Evolutionary conservation across 1,140 invertebrate species (phyloP).

Genomic region (Adelges cooleyi): DNA sequence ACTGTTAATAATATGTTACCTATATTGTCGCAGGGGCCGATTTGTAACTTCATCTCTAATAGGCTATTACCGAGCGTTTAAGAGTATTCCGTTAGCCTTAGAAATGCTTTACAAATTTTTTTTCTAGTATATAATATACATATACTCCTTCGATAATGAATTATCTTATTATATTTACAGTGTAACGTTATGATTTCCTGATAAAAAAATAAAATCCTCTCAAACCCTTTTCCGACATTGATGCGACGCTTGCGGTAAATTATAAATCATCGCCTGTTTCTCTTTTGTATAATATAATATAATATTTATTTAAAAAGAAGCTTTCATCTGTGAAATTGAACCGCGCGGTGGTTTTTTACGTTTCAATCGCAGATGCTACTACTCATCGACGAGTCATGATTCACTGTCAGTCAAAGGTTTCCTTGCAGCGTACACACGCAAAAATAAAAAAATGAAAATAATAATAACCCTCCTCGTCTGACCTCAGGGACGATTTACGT

Average conservation of each 20-base stretch:
- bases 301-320: neutral
- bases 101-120: too few species aligned
- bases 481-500: constrained; percentile 5
- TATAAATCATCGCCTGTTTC: constrained; percentile 3
- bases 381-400: constrained; percentile 23
- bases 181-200: too few species aligned
- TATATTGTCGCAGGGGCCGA: too few species aligned
- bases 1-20: too few species aligned
- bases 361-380: constrained; percentile 28
- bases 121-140: too few species aligned
- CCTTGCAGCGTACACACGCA: neutral
- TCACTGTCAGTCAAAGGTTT: constrained; percentile 5
- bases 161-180: too few species aligned
- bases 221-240: constrained; percentile 10
- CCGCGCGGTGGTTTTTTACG: neutral
- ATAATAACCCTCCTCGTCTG: neutral
- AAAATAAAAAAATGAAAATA: neutral
- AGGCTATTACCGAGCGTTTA: too few species aligned
- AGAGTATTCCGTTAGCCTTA: too few species aligned
- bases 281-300: too few species aligned
- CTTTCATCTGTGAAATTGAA: constrained; percentile 25
- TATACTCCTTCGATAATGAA: too few species aligned
- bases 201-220: neutral
- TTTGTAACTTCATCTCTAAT: too few species aligned
- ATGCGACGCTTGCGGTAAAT: neutral